A percentile compares a stretch with the other conserved stretches of the same genome.
phyloP scores from a whole-genome alignment of 2,797 vertebrate genomes.

The Hipposideros larvatus region DNA sequence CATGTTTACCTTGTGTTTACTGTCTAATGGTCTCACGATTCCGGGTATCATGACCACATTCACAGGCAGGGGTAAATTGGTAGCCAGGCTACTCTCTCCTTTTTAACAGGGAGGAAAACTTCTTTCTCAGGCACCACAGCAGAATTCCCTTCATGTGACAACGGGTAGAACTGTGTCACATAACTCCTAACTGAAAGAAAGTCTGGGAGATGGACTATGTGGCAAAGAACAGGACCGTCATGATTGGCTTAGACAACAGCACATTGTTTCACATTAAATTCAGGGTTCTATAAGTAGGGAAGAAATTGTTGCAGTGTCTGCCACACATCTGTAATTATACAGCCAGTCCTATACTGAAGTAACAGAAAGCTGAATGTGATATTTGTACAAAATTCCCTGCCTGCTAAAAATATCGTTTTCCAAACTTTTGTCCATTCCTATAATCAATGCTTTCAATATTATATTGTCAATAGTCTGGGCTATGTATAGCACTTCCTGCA shows the following conservation, averaged over 20 bases:
- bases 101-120: not conserved
- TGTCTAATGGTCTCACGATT: not conserved
- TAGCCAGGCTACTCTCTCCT: not conserved
- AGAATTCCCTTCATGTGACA: not conserved
- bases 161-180: not conserved
- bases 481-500: not conserved
- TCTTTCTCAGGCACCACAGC: not conserved
- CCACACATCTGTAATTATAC: not conserved
- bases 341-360: not conserved
- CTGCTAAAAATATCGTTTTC: conserved; percentile 14
- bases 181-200: not conserved
- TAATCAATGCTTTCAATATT: not conserved
- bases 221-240: not conserved
- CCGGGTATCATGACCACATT: not conserved
- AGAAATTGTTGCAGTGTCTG: not conserved
- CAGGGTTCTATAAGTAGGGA: not conserved
- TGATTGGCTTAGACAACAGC: not conserved
- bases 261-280: not conserved
- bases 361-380: not conserved
- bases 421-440: not conserved
- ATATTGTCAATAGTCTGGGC: not conserved
- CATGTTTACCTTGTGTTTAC: not conserved
- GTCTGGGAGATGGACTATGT: not conserved
- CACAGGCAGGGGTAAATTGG: not conserved
- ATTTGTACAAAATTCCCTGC: not conserved